Evolutionary conservation across 2,888 invertebrate genomes (phyloP), one percentile per base, ranked within the genome.

Genomic region (Disparrhopalites patrizii): DNA sequence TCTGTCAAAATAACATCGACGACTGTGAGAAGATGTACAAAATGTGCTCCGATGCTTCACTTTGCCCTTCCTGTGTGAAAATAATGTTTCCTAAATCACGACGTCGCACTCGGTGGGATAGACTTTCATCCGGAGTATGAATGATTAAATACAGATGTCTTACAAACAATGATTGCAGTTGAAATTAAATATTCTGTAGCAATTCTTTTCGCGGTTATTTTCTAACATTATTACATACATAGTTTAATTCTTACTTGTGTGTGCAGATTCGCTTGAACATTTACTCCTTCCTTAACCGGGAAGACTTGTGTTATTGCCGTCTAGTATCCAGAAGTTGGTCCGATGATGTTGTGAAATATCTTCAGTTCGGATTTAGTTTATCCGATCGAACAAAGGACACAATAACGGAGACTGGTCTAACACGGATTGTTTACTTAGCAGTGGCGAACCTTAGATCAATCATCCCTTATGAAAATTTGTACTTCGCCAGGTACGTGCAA

Each of bases 41-140:
- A 40, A 43, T 58, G 27, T 58, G 58, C 31, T 58, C 58, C 1
- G 58, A 58, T 20, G 38, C 58, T 5, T 58, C 58, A 7, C 43
- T 58, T 3, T 58, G 58, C 18, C 43, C 40, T 7, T 58, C 58
- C 27, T 58, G 58, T 43, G 28, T 58, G 1, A 25, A 30, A 30
- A 58, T 58, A 5, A 30, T 43, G 10, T 40, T 40, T 30, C 58
- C 58, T 13, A 30, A 47, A 18, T 30, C 36, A 3, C 3, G 47
- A 3, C 3, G 23, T 8, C 20, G 23, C 5, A 47, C 18, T 8
- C 47, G 47, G 20, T 47, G 47, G 47, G 47, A 47, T n/a, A 47
- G 13, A 47, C 13, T n/a, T n/a, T n/a, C n/a, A n/a, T n/a, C n/a
- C n/a, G n/a, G n/a, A n/a, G n/a, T n/a, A n/a, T n/a, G n/a, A n/a